These are phyloP conservation scores for Taeniopygia guttata DNA, from an alignment of 2,797 vertebrate species.

Conservation along the genomic window DNA sequence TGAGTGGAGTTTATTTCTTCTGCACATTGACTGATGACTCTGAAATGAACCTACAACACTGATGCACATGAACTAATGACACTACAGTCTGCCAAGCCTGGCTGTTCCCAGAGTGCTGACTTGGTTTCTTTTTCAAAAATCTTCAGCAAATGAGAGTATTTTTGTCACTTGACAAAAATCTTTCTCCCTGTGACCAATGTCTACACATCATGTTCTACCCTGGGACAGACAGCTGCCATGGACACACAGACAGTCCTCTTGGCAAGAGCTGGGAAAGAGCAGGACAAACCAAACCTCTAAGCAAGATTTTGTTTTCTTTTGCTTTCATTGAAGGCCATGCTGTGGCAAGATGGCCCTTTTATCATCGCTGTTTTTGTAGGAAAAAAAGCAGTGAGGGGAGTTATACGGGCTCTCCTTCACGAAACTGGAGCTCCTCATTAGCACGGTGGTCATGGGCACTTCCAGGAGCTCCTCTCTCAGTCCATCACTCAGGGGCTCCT, in stretches of 20 bases:
- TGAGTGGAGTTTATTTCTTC: constrained; percentile 11
- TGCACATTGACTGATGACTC: neutral
- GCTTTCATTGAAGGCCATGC: neutral
- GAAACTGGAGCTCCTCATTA: constrained; percentile 44
- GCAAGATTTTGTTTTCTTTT: neutral
- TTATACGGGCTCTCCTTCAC: neutral
- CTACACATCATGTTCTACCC: neutral
- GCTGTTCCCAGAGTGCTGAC: neutral
- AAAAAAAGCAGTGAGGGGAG: neutral
- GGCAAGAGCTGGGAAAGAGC: neutral
- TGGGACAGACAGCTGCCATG: neutral
- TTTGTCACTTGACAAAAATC: neutral
- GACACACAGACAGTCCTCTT: neutral
- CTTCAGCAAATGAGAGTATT: neutral
- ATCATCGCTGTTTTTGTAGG: neutral
- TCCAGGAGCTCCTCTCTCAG: constrained; percentile 68
- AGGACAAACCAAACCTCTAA: neutral
- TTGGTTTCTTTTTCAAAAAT: neutral
- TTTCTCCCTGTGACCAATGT: neutral
- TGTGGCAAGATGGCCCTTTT: constrained; percentile 42
- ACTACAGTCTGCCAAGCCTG: neutral
- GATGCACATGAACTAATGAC: neutral
- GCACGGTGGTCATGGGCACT: constrained; percentile 68
- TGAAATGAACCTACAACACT: neutral
- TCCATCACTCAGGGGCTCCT: neutral